Evolutionary conservation across 2,797 vertebrate species (phyloP), one percentile per base, ranked within the genome.

Genomic region (Melanotaenia trifasciata): DNA sequence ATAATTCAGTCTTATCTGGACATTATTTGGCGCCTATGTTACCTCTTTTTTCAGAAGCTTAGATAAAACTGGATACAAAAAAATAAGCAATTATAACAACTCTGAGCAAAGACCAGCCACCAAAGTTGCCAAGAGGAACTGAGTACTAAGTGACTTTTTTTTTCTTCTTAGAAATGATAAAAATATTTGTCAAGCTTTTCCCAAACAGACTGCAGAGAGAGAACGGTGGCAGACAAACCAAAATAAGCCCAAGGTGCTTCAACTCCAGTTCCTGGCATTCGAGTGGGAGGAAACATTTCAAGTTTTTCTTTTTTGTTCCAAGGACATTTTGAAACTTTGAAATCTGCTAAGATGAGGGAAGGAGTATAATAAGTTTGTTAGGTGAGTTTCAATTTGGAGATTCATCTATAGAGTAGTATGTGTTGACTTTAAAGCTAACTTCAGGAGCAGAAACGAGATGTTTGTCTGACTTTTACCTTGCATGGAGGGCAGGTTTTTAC

Each of bases 211-310:
- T 20, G 63, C 45, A 85, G 0, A 56, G 16, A 65, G 28, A 62
- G 57, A 61, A 58, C 10, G 0, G 22, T 20, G 45, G 59, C 77
- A 85, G 83, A 88, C 76, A 78, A 84, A 89, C 67, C 70, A 86
- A 88, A 86, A 86, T 84, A 88, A 50, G 32, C 28, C 30, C 51
- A 51, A 33, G 22, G 5, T 73, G 54, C 22, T 67, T 72, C 64
- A 54, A 18, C 30, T 22, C 4, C 9, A 10, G 20, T 1, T 1
- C 45, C 26, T 2, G 24, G 28, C 28, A 16, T 64, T 53, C 76
- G 35, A 66, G 26, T 50, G 47, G 40, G 63, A 78, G 63, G 70
- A 78, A 57, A 26, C 30, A 56, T 77, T 51, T 11, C 0, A 1
- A 20, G n/a, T 26, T 72, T 30, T 78, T 86, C 64, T 72, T 13